phyloP scores from a whole-genome alignment of 2,888 invertebrate genomes.

The Congeria kusceri region DNA sequence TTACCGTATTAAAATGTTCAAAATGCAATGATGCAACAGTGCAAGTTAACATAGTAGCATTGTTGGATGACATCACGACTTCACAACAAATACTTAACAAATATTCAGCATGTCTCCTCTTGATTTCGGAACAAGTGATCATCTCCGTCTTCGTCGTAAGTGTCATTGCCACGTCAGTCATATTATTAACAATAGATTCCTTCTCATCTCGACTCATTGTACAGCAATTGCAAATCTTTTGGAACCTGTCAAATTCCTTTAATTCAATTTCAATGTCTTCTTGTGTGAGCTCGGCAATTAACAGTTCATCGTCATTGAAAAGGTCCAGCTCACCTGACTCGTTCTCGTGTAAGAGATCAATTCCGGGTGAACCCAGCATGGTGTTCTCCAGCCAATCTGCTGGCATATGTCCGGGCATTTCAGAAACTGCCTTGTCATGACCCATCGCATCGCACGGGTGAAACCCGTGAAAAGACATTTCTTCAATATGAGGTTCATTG shows the following conservation, averaged over 20 bases:
- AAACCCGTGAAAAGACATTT: too few relatives aligned
- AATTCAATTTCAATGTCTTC: conserved; percentile 2
- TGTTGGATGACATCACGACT: too few relatives aligned
- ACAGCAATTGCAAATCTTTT: neutral
- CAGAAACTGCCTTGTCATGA: too few relatives aligned
- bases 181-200: neutral
- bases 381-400: neutral
- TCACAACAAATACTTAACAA: conserved; percentile 43
- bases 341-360: neutral
- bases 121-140: conserved; percentile 45
- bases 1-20: too few relatives aligned
- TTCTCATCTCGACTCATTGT: neutral
- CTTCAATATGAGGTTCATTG: neutral
- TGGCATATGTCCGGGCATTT: too few relatives aligned
- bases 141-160: neutral
- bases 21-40: too few relatives aligned
- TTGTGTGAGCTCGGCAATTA: neutral
- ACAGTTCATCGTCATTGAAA: neutral
- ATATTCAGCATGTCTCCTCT: conserved; percentile 34
- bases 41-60: too few relatives aligned
- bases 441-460: too few relatives aligned
- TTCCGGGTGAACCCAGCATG: neutral
- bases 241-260: conserved; percentile 3
- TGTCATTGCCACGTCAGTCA: neutral
- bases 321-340: neutral